Evolutionary conservation across 1,140 invertebrate genomes (phyloP), one percentile per base, ranked within the genome.

Genomic region (Nautilus pompilius): DNA sequence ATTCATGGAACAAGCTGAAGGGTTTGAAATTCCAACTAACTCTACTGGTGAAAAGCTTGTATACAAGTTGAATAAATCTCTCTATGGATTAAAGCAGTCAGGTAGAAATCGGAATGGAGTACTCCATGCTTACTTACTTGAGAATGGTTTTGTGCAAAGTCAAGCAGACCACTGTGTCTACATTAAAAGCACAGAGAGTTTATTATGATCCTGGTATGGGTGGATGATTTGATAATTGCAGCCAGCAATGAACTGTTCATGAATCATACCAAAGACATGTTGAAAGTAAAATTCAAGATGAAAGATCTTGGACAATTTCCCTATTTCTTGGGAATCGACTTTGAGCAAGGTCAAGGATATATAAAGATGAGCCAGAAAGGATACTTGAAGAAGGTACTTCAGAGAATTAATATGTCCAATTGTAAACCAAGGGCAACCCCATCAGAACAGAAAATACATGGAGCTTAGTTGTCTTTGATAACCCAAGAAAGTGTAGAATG

Each of bases 171-270:
- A 45, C 13, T 60, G 58, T 60, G 41, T 60, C 3, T 60, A 46
- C 6, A 60, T 26, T 22, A 60, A 46, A 60, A 33, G 29, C 0
- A 53, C 3, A 13, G 1, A 28, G 8, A 28, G 17, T 45, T 49
- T 10, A 51, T 20, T 60, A 24, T 60, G 17, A 22, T 60, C n/a
- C 36, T 60, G 41, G 41, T 60, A 15, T 51, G 58, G 58, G 58
- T 60, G 24, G 58, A 60, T 60, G 58, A 49, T 60, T 60, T 60
- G 10, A 60, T 49, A 29, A 45, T 60, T 49, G 58, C 6, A 20
- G 58, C 24, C n/a, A 57, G 28, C 30, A 32, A 57, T 57, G 55
- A 60, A 3, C 15, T 3, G 6, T 10, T 46, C 6, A 0, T 60
- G 34, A 45, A n/a, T 60, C 17, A 60, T 6, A 46, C 30, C 10